Evolutionary conservation across 2,113 vertebrate species (phyloP).

Genomic region (Gymnobelideus leadbeateri): DNA sequence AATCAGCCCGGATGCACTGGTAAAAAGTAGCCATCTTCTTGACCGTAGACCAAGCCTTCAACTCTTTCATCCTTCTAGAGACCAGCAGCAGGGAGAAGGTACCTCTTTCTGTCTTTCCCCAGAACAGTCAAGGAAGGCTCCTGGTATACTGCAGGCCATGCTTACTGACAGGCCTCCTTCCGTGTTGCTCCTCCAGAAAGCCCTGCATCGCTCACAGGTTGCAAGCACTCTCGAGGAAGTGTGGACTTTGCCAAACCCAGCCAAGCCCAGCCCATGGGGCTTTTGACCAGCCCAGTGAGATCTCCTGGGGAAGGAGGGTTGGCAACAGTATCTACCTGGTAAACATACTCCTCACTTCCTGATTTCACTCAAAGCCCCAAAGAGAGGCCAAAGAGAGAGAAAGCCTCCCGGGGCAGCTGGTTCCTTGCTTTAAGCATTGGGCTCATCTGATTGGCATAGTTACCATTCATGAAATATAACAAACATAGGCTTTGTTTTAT

Average conservation of each 20-base stretch:
- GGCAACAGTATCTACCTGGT: slow-evolving; percentile 69
- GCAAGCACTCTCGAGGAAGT: not conserved
- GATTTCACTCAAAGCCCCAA: slow-evolving; percentile 54
- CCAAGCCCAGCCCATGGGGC: slow-evolving; percentile 21
- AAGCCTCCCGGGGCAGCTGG: slow-evolving; percentile 59
- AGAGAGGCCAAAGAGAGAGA: slow-evolving; percentile 73
- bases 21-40: slow-evolving; percentile 81
- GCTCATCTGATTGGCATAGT: slow-evolving; percentile 31
- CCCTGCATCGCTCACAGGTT: slow-evolving; percentile 9
- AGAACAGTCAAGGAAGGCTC: not conserved
- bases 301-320: slow-evolving; percentile 67
- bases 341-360: slow-evolving; percentile 80
- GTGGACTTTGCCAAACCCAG: slow-evolving; percentile 16
- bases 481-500: slow-evolving; percentile 2
- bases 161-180: not conserved
- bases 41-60: not conserved
- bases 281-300: slow-evolving; percentile 2
- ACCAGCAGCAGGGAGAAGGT: fast-evolving
- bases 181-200: not conserved
- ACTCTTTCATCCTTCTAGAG: slow-evolving; percentile 73
- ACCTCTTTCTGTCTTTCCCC: not conserved
- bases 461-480: slow-evolving; percentile 37
- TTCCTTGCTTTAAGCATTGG: slow-evolving; percentile 22
- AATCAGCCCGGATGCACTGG: slow-evolving; percentile 78
- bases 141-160: not conserved